phyloP scores from a whole-genome alignment of 2,888 invertebrate genomes.

The Trichogramma evanescens region DNA sequence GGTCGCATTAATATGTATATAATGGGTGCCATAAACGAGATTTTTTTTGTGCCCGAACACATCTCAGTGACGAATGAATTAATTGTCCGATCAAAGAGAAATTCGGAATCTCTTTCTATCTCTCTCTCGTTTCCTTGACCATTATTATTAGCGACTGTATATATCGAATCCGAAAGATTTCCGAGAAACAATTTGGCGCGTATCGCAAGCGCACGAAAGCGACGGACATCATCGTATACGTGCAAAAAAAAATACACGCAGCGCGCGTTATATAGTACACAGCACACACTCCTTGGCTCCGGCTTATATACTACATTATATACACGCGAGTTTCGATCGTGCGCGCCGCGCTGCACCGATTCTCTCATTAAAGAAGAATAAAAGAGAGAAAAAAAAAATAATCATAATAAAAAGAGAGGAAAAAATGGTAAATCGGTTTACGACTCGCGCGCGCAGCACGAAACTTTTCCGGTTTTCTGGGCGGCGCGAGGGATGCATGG shows the following conservation, averaged over 20 bases:
- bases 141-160: no score
- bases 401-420: not conserved
- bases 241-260: not conserved
- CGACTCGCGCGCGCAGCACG: not conserved
- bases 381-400: no score
- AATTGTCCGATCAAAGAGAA: no score
- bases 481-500: not conserved
- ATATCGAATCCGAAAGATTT: not conserved
- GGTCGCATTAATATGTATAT: no score
- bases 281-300: no score
- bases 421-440: slow-evolving; percentile 17
- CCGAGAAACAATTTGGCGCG: slow-evolving; percentile 5
- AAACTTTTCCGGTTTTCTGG: slow-evolving; percentile 14
- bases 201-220: not conserved
- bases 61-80: no score
- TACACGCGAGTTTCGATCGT: slow-evolving; percentile 10
- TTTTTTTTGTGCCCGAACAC: no score
- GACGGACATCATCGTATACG: not conserved
- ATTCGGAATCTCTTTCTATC: no score
- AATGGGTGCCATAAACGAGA: no score
- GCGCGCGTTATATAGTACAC: not conserved
- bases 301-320: not conserved
- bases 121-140: no score
- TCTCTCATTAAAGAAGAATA: slow-evolving; percentile 6
- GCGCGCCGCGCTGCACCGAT: not conserved